Evolutionary conservation across 2,888 invertebrate genomes (phyloP).

Genomic region (Eupithecia insigniata): DNA sequence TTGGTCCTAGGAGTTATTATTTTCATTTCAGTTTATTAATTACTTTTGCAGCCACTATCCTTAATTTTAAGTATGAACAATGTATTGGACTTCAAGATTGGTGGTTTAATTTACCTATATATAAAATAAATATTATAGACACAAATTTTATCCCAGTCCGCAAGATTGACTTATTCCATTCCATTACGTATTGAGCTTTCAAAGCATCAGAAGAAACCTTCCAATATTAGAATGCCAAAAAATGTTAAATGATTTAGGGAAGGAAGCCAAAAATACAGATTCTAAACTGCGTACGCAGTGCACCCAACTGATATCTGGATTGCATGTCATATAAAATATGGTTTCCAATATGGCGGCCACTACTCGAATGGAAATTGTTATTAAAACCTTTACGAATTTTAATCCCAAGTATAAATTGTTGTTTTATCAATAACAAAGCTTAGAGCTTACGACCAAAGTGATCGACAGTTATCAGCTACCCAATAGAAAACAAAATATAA

Average conservation of each 20-base stretch:
- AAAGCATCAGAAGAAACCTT: constrained; percentile 17
- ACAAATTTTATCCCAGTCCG: background rate
- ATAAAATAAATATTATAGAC: background rate
- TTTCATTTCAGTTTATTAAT: constrained; percentile 51
- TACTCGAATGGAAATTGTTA: constrained; percentile 29
- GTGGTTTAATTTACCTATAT: background rate
- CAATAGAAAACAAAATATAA: constrained; percentile 39
- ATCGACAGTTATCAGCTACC: constrained; percentile 50
- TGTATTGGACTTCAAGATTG: constrained; percentile 3
- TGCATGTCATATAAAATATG: constrained; percentile 37
- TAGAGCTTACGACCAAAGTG: constrained; percentile 59
- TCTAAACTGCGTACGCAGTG: constrained; percentile 16
- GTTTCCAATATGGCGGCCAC: constrained; percentile 34
- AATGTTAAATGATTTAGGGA: constrained; percentile 9
- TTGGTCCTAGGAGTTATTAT: constrained; percentile 54
- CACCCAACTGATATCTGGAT: constrained; percentile 23
- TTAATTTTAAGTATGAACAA: constrained; percentile 22
- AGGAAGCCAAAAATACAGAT: constrained; percentile 16
- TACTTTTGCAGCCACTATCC: constrained; percentile 42
- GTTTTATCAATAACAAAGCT: constrained; percentile 51
- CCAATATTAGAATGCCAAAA: constrained; percentile 12
- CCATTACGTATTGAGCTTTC: constrained; percentile 17
- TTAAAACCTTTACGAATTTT: constrained; percentile 30
- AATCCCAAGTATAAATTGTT: constrained; percentile 39
- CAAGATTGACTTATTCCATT: constrained; percentile 2